A percentile compares a stretch with the other conserved stretches of the same genome.
phyloP scores from a whole-genome alignment of 2,113 vertebrate genomes.

The Opisthocomus hoazin region DNA sequence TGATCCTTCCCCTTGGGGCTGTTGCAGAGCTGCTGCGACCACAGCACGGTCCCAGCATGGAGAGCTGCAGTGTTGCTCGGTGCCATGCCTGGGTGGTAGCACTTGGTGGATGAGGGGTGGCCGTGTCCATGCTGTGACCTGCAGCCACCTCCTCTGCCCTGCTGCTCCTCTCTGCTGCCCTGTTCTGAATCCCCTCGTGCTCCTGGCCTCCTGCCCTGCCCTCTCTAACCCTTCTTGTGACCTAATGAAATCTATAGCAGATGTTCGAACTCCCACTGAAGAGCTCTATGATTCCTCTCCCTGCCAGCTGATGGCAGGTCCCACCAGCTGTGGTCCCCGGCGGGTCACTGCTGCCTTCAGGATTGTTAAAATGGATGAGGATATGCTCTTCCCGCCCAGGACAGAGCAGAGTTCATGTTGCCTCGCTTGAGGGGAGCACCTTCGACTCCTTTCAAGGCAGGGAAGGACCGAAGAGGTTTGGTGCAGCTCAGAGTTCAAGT shows the following conservation, averaged over 20 bases:
- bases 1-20: background rate
- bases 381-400: background rate
- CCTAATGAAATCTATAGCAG: background rate
- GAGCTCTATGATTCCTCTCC: background rate
- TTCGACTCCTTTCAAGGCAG: background rate
- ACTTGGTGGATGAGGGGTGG: fast-evolving
- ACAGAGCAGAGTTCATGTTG: background rate
- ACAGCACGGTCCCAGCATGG: fast-evolving
- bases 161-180: background rate
- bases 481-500: background rate
- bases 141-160: background rate
- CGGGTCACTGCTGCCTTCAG: background rate
- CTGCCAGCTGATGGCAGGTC: background rate
- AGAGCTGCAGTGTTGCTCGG: fast-evolving
- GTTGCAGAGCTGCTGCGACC: background rate
- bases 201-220: background rate
- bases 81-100: background rate
- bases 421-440: background rate
- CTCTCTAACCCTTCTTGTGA: background rate
- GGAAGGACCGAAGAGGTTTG: background rate
- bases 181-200: background rate
- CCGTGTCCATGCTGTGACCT: background rate
- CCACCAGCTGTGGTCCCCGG: background rate
- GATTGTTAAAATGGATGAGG: background rate
- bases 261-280: background rate